Base-by-base conservation (phyloP, 2,113 vertebrate species). In the Ageneiosus marmoratus region DNA sequence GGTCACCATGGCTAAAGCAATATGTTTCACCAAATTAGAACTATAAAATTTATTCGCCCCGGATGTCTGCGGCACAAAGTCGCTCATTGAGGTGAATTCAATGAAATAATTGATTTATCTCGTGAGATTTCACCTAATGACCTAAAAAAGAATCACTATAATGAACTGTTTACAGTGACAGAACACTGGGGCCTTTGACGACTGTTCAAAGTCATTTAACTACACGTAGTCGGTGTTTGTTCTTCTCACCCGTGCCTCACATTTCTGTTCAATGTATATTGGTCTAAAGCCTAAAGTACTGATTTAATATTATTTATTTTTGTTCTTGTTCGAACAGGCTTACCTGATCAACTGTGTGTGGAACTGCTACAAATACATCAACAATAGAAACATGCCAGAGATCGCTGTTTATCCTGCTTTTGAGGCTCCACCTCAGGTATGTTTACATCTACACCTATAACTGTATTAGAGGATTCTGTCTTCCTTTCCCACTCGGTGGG, bases 321-420 rank as follows among this genome's bases (percentile, higher is more conserved):
- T 20, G 27, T 53, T 34, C 18, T 76, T 55, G 29, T 12, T 55
- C 2, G 1, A 55, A 16, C 88, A 99, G 98, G 96, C 97, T 50
- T 99, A 99, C 82, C 93, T 99, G 88, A 99, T 99, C 91, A 99
- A 98, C 93, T 98, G 97, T 87, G 97, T 99, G 90, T 99, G 98
- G 98, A 99, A 99, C 93, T 99, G 98, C 94, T 99, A 99, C 93
- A 99, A 98, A 91, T 99, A 98, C 70, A 99, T 99, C 91, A 97
- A 94, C 92, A 97, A 94, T 93, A 95, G 96, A 91, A 98, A 96
- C 89, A 85, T 94, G 88, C 95, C 96, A 2, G 98, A 98, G 90
- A 95, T 99, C 48, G 95, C 97, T 0, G 96, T 98, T 50, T 98
- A 97, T 80, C 97, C 96, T 20, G 95, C 96, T 83, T 98, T 98